These are phyloP conservation scores for Tadarida brasiliensis DNA, from an alignment of 2,797 vertebrate genomes.

Conservation along the genomic window DNA sequence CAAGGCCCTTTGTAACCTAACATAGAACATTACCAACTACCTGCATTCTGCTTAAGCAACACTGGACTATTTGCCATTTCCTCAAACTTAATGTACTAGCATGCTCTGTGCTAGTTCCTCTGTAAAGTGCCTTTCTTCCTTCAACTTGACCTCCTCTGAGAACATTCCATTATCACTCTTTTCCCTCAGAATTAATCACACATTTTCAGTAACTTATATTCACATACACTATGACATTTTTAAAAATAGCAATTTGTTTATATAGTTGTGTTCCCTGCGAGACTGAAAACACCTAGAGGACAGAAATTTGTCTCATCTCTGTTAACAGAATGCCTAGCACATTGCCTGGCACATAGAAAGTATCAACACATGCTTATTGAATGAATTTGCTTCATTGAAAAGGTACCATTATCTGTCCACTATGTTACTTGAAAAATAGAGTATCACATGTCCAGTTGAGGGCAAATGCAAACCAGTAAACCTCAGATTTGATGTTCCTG, in stretches of 20 bases:
- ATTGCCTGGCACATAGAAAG: not conserved
- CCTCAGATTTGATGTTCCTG: slow-evolving; percentile 32
- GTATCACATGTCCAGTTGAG: not conserved
- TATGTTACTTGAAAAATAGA: not conserved
- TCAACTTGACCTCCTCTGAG: slow-evolving; percentile 13
- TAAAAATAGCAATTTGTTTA: not conserved
- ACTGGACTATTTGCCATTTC: not conserved
- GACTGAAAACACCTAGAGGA: not conserved
- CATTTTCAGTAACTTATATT: slow-evolving; percentile 26
- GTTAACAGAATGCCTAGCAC: not conserved
- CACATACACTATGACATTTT: not conserved
- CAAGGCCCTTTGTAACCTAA: not conserved
- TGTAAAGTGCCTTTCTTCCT: not conserved
- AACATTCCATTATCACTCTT: not conserved
- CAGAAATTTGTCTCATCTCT: not conserved
- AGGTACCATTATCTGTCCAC: not conserved
- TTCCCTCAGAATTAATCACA: slow-evolving; percentile 32
- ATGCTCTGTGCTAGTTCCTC: not conserved
- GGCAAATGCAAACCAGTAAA: slow-evolving; percentile 38
- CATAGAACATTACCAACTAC: not conserved
- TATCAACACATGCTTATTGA: not conserved
- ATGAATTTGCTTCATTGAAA: slow-evolving; percentile 43
- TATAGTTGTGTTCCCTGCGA: not conserved
- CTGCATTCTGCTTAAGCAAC: not conserved
- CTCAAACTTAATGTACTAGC: not conserved